phyloP scores from a whole-genome alignment of 2,888 invertebrate genomes.

The Baronia brevicornis region DNA sequence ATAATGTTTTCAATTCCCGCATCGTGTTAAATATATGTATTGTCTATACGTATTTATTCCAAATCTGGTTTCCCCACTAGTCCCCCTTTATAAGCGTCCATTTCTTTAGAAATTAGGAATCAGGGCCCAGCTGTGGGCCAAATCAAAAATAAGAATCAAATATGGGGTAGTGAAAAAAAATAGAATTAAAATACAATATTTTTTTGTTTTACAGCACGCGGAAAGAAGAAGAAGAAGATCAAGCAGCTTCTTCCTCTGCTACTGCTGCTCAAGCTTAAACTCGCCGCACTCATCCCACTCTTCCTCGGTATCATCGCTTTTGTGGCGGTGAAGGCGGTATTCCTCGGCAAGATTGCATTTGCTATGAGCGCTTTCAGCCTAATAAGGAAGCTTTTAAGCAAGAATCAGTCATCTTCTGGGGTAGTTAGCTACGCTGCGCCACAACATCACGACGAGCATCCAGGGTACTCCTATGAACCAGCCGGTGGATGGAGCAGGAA shows the following conservation, averaged over 20 bases:
- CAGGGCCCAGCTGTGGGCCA: no score
- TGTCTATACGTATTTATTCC: no score
- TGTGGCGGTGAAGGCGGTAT: constrained; percentile 87
- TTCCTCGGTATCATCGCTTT: constrained; percentile 84
- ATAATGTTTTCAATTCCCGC: no score
- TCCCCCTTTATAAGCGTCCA: no score
- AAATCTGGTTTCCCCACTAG: no score
- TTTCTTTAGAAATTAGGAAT: no score
- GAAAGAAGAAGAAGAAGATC: constrained; percentile 84
- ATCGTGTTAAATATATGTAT: no score
- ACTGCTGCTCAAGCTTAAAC: constrained; percentile 85
- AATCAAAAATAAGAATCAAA: no score
- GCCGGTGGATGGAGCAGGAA: constrained; percentile 80
- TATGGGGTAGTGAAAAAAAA: no score
- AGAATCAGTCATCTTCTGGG: constrained; percentile 46
- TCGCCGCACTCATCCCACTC: constrained; percentile 83
- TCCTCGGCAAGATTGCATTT: constrained; percentile 90
- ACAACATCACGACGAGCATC: constrained; percentile 76
- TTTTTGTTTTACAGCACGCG: constrained; percentile 75
- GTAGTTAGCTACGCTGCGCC: constrained; percentile 78
- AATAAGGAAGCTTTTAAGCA: constrained; percentile 81
- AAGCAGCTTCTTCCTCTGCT: constrained; percentile 85
- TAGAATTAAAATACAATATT: not conserved
- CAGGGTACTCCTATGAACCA: constrained; percentile 70
- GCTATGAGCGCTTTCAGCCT: constrained; percentile 82